phyloP scores from a whole-genome alignment of 2,113 vertebrate genomes.

The Prunella fulvescens region DNA sequence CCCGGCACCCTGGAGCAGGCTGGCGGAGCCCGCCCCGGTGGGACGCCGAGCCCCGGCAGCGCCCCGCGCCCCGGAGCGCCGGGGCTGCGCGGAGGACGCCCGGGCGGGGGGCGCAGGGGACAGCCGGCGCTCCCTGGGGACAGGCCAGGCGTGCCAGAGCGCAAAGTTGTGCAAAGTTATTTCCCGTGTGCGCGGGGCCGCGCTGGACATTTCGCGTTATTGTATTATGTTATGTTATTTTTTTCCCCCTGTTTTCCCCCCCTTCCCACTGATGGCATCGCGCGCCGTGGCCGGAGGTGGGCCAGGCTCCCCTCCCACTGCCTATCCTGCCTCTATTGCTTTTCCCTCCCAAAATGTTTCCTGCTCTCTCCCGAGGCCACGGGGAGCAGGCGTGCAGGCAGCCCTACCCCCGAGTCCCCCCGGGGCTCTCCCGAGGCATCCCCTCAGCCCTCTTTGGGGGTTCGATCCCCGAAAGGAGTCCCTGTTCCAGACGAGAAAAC shows the following conservation, averaged over 20 bases:
- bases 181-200: background rate
- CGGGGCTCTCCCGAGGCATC: background rate
- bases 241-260: accelerated
- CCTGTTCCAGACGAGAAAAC: background rate
- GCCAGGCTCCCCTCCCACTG: slow-evolving; percentile 18
- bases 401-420: background rate
- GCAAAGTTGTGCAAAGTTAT: slow-evolving; percentile 47
- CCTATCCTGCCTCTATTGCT: background rate
- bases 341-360: slow-evolving; percentile 19
- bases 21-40: background rate
- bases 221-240: background rate
- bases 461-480: background rate
- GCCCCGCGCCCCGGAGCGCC: background rate
- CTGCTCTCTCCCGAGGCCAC: background rate
- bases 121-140: background rate
- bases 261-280: background rate
- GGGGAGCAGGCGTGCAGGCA: background rate
- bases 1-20: background rate
- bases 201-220: background rate
- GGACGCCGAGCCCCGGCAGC: background rate
- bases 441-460: background rate
- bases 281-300: background rate
- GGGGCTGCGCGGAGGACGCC: background rate
- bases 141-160: background rate
- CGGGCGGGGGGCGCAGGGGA: background rate